Evolutionary conservation across 2,113 vertebrate genomes (phyloP).

Genomic region (Baryphthengus martii): DNA sequence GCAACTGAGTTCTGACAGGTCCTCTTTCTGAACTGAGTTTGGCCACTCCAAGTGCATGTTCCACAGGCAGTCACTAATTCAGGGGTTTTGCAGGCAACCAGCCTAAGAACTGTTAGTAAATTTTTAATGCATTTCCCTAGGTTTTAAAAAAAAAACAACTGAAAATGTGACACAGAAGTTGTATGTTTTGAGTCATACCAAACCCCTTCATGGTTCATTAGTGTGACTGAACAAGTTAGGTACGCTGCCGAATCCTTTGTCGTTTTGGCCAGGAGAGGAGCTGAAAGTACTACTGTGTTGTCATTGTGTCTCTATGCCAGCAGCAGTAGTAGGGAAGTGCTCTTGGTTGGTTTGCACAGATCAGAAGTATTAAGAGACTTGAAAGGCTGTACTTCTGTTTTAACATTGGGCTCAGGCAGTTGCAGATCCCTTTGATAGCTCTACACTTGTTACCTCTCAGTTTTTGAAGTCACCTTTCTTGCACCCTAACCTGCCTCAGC

Average conservation of each 20-base stretch:
- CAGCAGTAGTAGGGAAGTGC: background rate
- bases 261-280: background rate
- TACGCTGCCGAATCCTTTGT: background rate
- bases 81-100: background rate
- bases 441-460: background rate
- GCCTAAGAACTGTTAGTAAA: background rate
- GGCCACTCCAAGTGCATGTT: background rate
- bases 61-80: background rate
- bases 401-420: fast-evolving
- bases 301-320: background rate
- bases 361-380: background rate
- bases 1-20: background rate
- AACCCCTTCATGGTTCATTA: background rate
- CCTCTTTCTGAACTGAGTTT: background rate
- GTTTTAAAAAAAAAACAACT: background rate
- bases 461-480: background rate
- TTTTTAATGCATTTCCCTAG: background rate
- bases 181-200: background rate
- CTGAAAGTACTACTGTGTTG: background rate
- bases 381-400: background rate
- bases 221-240: background rate
- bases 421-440: background rate
- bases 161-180: background rate
- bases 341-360: background rate
- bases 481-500: background rate